phyloP scores from a whole-genome alignment of 2,888 invertebrate genomes.

The Dasypogon diadema region DNA sequence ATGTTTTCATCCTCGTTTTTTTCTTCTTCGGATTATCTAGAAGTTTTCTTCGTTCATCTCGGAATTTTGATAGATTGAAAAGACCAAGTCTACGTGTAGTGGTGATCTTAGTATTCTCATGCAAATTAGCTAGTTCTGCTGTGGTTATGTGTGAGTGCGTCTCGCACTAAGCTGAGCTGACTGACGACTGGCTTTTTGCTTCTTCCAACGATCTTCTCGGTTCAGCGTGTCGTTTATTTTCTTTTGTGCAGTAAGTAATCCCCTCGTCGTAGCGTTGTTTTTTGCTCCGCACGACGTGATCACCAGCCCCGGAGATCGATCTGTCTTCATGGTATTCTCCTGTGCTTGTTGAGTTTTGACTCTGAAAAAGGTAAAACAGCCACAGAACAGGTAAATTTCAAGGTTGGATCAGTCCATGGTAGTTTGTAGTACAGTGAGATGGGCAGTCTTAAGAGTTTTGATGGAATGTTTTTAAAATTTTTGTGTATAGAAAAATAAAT shows the following conservation, averaged over 20 bases:
- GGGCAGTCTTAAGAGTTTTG: neutral
- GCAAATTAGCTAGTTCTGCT: neutral
- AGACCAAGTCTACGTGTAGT: neutral
- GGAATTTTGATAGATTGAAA: neutral
- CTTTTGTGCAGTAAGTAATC: neutral
- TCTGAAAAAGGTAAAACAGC: constrained; percentile 7
- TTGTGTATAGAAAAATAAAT: too few relatives aligned
- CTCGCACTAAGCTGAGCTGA: neutral
- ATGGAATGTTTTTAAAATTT: neutral
- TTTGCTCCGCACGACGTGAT: neutral
- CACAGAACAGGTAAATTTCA: constrained; percentile 19
- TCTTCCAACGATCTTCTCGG: too few relatives aligned
- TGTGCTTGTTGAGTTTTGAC: constrained; percentile 6
- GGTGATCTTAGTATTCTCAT: neutral
- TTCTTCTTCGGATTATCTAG: neutral
- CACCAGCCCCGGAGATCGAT: neutral
- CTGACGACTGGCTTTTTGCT: constrained; percentile 14
- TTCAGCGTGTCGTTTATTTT: neutral
- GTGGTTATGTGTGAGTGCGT: neutral
- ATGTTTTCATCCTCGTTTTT: neutral
- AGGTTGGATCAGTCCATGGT: constrained; percentile 4
- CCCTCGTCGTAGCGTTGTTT: neutral
- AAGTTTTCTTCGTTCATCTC: neutral
- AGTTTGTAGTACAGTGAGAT: neutral
- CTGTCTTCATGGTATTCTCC: constrained; percentile 2